These are phyloP conservation scores for Erythrolamprus reginae DNA, from an alignment of 2,113 vertebrate species.

Conservation along the genomic window DNA sequence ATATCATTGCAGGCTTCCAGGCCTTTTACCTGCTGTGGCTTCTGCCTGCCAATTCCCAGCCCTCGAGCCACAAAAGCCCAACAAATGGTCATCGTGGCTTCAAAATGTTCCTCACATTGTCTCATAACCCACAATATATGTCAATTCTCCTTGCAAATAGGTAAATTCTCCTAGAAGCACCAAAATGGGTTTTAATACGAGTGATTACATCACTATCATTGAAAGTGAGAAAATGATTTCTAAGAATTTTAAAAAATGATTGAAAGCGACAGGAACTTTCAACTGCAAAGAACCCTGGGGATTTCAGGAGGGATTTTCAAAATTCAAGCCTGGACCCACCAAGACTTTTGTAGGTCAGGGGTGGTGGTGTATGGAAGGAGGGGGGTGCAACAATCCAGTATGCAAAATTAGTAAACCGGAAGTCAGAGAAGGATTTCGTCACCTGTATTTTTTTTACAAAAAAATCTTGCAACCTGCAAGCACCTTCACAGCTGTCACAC, in stretches of 20 bases:
- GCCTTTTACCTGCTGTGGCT: background rate
- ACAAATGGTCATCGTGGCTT: background rate
- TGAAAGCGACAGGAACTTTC: background rate
- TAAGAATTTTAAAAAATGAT: background rate
- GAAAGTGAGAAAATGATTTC: background rate
- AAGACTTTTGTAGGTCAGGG: no score
- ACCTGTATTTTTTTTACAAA: no score
- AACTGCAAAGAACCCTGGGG: background rate
- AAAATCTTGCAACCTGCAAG: background rate
- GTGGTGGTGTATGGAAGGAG: background rate
- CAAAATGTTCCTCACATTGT: background rate
- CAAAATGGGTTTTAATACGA: background rate
- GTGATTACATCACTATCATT: background rate
- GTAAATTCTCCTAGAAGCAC: background rate
- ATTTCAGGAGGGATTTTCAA: background rate
- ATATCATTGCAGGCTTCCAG: background rate
- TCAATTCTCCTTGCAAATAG: background rate
- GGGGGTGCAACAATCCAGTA: background rate
- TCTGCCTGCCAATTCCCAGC: background rate
- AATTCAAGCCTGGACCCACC: background rate
- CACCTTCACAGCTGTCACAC: background rate
- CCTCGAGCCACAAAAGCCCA: background rate
- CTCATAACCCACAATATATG: background rate
- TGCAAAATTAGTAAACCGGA: background rate
- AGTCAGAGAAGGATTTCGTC: background rate